A percentile compares a stretch with the other conserved stretches of the same genome.
Evolutionary conservation across 2,113 vertebrate species (phyloP).

Genomic region (Uropsilus gracilis): DNA sequence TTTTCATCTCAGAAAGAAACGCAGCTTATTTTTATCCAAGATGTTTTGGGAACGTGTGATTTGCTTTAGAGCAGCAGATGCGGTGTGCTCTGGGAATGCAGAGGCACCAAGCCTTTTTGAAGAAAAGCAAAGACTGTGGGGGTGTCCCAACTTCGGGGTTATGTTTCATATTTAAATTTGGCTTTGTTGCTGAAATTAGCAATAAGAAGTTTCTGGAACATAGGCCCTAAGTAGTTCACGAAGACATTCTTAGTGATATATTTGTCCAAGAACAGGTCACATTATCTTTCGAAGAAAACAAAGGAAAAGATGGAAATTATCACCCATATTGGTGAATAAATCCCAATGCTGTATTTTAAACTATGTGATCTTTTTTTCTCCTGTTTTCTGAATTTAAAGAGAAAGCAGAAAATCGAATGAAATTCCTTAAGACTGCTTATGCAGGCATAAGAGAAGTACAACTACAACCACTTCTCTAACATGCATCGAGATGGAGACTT

Average conservation of each 20-base stretch:
- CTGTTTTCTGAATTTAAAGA: background rate
- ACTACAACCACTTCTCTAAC: background rate
- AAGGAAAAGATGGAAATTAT: background rate
- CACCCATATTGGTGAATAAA: background rate
- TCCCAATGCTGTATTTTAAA: background rate
- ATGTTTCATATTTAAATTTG: background rate
- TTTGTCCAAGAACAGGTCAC: background rate
- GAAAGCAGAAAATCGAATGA: conserved; percentile 9
- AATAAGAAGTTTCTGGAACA: background rate
- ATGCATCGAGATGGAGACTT: background rate
- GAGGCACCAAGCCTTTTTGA: background rate
- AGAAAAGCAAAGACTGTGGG: conserved; percentile 34
- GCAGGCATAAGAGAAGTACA: background rate
- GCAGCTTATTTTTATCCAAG: conserved; percentile 45
- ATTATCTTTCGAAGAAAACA: background rate
- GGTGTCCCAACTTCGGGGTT: background rate
- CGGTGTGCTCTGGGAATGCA: background rate
- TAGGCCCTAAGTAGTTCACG: background rate
- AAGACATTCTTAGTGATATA: background rate
- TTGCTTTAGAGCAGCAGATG: conserved; percentile 37
- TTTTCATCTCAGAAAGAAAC: conserved; percentile 49
- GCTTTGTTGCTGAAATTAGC: conserved; percentile 28
- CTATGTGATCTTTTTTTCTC: background rate
- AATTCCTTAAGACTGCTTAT: background rate
- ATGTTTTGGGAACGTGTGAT: background rate